Conservation (phyloP, 2,797 vertebrate genomes). For the Siniperca undulata region DNA sequence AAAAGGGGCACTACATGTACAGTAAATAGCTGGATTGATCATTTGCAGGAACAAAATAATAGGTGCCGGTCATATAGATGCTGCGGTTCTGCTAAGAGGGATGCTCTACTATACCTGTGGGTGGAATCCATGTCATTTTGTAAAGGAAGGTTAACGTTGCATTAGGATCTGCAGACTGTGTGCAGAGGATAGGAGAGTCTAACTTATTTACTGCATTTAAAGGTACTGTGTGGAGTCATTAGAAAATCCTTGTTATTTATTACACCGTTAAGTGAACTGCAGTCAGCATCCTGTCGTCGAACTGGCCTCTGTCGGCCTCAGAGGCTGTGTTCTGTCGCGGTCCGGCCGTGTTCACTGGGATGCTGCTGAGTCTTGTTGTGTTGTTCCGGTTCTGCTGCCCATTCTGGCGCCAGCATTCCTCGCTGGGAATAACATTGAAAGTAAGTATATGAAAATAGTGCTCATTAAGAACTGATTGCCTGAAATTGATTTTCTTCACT, state of each 20-base stretch:
- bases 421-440: too few relatives aligned
- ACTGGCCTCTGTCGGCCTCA: too few relatives aligned
- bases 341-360: too few relatives aligned
- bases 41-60: constrained; percentile 19
- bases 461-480: constrained; percentile 18
- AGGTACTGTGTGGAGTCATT: not conserved
- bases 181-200: not conserved
- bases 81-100: not conserved
- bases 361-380: too few relatives aligned
- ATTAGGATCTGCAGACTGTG: constrained; percentile 22
- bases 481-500: constrained; percentile 11
- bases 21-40: constrained; percentile 6
- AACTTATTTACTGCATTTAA: constrained; percentile 24
- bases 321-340: too few relatives aligned
- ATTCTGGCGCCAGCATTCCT: too few relatives aligned
- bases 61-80: not conserved
- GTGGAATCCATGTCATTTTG: constrained; percentile 7
- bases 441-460: not conserved
- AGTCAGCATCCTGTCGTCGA: too few relatives aligned
- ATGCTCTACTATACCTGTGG: not conserved
- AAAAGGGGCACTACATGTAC: not conserved
- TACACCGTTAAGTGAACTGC: too few relatives aligned
- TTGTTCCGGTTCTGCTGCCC: too few relatives aligned
- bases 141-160: constrained; percentile 1
- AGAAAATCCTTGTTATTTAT: too few relatives aligned